Conservation (phyloP, 2,888 invertebrate genomes). For the Bugula neritina region DNA sequence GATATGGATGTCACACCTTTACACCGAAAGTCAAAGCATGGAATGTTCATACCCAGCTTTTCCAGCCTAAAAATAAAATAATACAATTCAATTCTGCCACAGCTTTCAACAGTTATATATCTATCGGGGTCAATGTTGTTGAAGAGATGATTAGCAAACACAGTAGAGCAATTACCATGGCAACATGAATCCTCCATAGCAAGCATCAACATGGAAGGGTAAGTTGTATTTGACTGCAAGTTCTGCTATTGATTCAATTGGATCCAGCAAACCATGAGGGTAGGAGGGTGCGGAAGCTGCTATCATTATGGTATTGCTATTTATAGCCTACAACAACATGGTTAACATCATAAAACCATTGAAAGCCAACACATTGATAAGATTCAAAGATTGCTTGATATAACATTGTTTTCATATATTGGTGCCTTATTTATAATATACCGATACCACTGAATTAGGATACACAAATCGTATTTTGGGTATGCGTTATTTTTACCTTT, state of each 20-base stretch:
- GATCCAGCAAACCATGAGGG: conserved; percentile 48
- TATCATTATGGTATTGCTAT: conserved; percentile 43
- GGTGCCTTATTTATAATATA: no score
- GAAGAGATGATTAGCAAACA: no score
- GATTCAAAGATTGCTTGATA: no score
- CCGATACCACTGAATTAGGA: no score
- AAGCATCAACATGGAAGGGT: conserved; percentile 47
- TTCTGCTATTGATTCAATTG: conserved; percentile 42
- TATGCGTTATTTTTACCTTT: no score
- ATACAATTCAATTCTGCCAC: not conserved
- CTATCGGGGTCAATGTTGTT: no score
- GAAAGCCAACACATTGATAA: no score
- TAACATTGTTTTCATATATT: no score
- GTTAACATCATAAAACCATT: no score
- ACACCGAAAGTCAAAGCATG: conserved; percentile 45
- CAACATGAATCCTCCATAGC: conserved; percentile 50
- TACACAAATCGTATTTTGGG: no score
- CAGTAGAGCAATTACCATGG: conserved; percentile 48
- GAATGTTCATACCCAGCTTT: conserved; percentile 44
- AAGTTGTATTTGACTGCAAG: conserved; percentile 39
- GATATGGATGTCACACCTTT: conserved; percentile 49
- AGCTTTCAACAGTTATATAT: not conserved
- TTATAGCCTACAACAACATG: conserved; percentile 48
- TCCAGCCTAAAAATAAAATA: conserved; percentile 40
- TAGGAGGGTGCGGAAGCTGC: conserved; percentile 48